Base-by-base conservation (phyloP, 2,113 vertebrate species). In the Alouatta palliata region DNA sequence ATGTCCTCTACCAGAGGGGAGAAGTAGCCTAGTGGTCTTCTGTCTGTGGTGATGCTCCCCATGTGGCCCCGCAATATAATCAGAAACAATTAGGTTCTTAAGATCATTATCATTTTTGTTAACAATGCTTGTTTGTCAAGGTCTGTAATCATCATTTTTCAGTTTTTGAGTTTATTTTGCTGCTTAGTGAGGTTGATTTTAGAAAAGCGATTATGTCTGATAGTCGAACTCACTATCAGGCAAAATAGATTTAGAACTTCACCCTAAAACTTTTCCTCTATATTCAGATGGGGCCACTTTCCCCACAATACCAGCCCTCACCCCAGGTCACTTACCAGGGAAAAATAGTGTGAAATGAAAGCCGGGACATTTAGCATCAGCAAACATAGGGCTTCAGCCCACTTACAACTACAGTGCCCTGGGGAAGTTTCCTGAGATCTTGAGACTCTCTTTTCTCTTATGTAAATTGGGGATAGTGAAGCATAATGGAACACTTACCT, bases 91-190 rank as follows among this genome's bases (percentile, higher is more conserved):
- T 20, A 77, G 17, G 4, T 84, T 52, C 27, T 40, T 20, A 61
- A 3, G 0, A 10, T 52, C 27, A 43, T 80, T 45, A 85, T 71
- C 47, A 13, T 37, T 66, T 94, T 40, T 70, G 40, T 43, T 93
- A 83, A 79, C 52, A 58, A 70, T n/a, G 12, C 52, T 95, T 91
- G 16, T 77, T 30, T 66, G 32, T 52, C 52, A 73, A 80, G 43
- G n/a, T 75, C 32, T 91, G 2, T 70, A 82, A 89, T n/a, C 43
- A 49, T 84, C 13, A 88, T 45, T 89, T 93, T 86, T 81, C 27
- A 49, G 40, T 86, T 77, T 71, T 47, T 52, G 43, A 87, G 14
- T 94, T 82, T 92, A 56, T 81, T 95, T 83, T 70, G 8, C 32
- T 56, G 23, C 27, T n/a, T 30, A 73, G 19, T 43, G 40, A 90